phyloP scores from a whole-genome alignment of 2,797 vertebrate genomes.

The Amblyopsis hoosieri region DNA sequence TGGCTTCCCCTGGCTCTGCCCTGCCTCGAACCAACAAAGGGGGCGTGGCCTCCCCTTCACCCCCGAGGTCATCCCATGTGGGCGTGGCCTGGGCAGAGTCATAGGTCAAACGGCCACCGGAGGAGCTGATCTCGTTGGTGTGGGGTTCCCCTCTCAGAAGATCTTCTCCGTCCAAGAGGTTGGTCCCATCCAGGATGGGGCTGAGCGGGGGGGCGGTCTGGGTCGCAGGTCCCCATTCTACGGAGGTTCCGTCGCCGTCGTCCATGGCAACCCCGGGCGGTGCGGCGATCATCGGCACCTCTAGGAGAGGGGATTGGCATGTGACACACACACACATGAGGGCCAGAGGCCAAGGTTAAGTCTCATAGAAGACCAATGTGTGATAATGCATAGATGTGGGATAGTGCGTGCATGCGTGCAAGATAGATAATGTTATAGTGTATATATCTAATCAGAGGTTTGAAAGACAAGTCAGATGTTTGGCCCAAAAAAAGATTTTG shows the following conservation, averaged over 20 bases:
- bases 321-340: slow-evolving; percentile 68
- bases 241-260: background rate
- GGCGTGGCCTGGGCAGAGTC: slow-evolving; percentile 34
- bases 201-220: slow-evolving; percentile 23
- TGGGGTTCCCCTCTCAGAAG: slow-evolving; percentile 31
- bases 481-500: background rate
- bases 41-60: slow-evolving; percentile 38
- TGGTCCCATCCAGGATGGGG: slow-evolving; percentile 26
- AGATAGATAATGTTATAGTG: background rate
- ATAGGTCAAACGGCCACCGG: slow-evolving; percentile 41
- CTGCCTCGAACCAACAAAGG: slow-evolving; percentile 31
- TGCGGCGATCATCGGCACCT: slow-evolving; percentile 51
- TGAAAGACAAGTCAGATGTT: background rate
- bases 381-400: slow-evolving; percentile 46
- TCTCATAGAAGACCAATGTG: slow-evolving; percentile 52
- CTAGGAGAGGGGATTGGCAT: slow-evolving; percentile 63
- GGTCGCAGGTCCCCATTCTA: slow-evolving; percentile 34
- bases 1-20: slow-evolving; percentile 43
- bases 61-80: slow-evolving; percentile 44
- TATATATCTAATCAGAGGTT: background rate
- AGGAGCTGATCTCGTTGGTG: slow-evolving; percentile 60
- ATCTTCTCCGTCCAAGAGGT: slow-evolving; percentile 21
- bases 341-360: slow-evolving; percentile 49
- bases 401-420: background rate
- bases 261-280: slow-evolving; percentile 24